phyloP scores from a whole-genome alignment of 2,797 vertebrate species.

The Hybognathus amarus region DNA sequence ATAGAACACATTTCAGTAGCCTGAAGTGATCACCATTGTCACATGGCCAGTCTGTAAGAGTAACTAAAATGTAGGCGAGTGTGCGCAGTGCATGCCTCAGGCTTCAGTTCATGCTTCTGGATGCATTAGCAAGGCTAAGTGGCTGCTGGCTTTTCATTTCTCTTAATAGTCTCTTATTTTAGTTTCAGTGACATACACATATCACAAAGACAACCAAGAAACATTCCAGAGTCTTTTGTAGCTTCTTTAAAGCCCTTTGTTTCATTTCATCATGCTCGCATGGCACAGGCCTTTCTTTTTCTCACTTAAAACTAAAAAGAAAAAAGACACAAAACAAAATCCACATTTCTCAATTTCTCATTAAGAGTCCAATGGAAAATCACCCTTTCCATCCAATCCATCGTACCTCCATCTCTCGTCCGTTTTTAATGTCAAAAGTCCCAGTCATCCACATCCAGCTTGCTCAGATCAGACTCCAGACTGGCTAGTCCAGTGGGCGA shows the following conservation, averaged over 20 bases:
- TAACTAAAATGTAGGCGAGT: slow-evolving; percentile 51
- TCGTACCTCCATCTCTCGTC: slow-evolving; percentile 7
- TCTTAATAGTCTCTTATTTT: slow-evolving; percentile 49
- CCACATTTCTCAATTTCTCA: background rate
- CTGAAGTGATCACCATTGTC: slow-evolving; percentile 17
- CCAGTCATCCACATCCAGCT: slow-evolving; percentile 96
- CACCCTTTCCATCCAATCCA: background rate
- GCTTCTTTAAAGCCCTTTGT: slow-evolving; percentile 5
- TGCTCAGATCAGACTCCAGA: slow-evolving; percentile 88
- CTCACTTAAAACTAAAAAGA: background rate
- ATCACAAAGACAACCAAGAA: slow-evolving; percentile 53
- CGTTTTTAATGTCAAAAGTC: slow-evolving; percentile 84
- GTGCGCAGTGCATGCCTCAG: slow-evolving; percentile 34
- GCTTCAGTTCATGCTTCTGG: slow-evolving; percentile 60
- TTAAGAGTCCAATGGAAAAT: slow-evolving; percentile 45
- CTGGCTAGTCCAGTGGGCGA: slow-evolving; percentile 84
- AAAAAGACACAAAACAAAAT: background rate
- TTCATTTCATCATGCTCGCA: slow-evolving; percentile 2
- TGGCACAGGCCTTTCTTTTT: slow-evolving; percentile 21
- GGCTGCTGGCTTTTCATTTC: slow-evolving; percentile 68
- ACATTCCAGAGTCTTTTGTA: slow-evolving; percentile 13
- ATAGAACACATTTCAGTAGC: background rate
- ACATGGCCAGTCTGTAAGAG: slow-evolving; percentile 21
- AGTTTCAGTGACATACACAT: slow-evolving; percentile 64
- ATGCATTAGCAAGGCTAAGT: slow-evolving; percentile 63